Evolutionary conservation across 2,888 invertebrate genomes (phyloP).

Genomic region (Diploptera punctata): DNA sequence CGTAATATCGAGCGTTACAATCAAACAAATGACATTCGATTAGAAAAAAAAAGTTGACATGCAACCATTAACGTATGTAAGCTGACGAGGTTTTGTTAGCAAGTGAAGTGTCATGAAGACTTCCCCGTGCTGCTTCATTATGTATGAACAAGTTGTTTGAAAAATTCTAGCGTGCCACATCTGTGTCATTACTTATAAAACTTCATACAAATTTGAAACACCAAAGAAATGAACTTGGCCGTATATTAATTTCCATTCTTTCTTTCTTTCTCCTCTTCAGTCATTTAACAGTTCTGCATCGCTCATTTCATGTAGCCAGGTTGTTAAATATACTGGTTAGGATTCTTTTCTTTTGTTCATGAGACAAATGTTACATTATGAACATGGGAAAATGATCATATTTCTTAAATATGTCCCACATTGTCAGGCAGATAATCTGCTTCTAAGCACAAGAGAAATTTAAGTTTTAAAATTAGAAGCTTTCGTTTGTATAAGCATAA

Average conservation of each 20-base stretch:
- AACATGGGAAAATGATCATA: constrained; percentile 4
- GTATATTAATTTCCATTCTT: neutral
- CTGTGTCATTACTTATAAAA: neutral
- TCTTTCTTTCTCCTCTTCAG: neutral
- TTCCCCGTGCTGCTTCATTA: no score
- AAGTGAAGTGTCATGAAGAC: no score
- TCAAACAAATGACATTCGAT: no score
- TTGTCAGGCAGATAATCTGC: neutral
- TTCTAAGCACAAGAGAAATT: neutral
- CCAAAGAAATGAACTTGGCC: neutral
- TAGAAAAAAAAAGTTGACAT: no score
- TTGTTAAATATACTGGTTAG: neutral
- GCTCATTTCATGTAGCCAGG: neutral
- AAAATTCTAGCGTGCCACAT: neutral
- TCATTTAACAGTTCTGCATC: neutral
- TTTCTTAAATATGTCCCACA: neutral
- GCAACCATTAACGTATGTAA: no score
- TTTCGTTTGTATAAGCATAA: neutral
- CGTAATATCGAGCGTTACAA: no score
- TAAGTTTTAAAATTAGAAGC: neutral
- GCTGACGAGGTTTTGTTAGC: no score
- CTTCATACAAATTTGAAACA: constrained; percentile 13
- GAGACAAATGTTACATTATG: neutral
- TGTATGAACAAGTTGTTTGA: neutral
- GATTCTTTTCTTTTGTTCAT: neutral